Conservation (phyloP, 2,888 invertebrate genomes). For the Nezara viridula region DNA sequence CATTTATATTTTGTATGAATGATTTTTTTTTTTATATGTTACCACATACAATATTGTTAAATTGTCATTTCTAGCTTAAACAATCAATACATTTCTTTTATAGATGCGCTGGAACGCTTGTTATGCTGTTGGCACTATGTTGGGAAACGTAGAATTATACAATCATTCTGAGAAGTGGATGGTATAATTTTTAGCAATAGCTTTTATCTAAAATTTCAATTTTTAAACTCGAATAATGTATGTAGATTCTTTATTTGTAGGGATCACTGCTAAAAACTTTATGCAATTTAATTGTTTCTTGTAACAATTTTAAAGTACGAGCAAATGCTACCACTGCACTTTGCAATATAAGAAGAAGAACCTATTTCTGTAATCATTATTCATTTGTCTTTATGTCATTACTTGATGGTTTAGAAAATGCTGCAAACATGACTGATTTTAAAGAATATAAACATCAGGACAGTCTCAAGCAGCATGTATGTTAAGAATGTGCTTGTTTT, state of each 20-base stretch:
- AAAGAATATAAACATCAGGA: conserved; percentile 89
- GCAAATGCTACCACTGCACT: conserved; percentile 88
- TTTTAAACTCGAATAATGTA: background rate
- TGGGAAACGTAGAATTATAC: conserved; percentile 72
- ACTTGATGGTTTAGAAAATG: conserved; percentile 81
- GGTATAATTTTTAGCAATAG: conserved; percentile 67
- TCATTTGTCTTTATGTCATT: conserved; percentile 79
- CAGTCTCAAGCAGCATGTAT: conserved; percentile 83
- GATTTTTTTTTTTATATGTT: conserved; percentile 3
- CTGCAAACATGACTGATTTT: conserved; percentile 84
- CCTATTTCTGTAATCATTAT: conserved; percentile 77
- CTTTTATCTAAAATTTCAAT: background rate
- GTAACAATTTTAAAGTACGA: conserved; percentile 90
- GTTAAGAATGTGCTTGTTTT: background rate
- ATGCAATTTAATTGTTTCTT: conserved; percentile 77
- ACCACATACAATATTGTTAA: background rate
- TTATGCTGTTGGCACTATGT: conserved; percentile 85
- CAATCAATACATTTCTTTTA: conserved; percentile 1
- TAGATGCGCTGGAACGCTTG: conserved; percentile 91
- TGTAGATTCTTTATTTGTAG: conserved; percentile 69
- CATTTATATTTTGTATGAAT: background rate
- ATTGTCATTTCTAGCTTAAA: background rate
- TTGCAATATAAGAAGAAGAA: conserved; percentile 74
- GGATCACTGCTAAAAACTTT: conserved; percentile 77
- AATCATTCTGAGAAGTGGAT: conserved; percentile 71